Conservation (phyloP, 2,113 vertebrate genomes). For the Ardeotis arabs region DNA sequence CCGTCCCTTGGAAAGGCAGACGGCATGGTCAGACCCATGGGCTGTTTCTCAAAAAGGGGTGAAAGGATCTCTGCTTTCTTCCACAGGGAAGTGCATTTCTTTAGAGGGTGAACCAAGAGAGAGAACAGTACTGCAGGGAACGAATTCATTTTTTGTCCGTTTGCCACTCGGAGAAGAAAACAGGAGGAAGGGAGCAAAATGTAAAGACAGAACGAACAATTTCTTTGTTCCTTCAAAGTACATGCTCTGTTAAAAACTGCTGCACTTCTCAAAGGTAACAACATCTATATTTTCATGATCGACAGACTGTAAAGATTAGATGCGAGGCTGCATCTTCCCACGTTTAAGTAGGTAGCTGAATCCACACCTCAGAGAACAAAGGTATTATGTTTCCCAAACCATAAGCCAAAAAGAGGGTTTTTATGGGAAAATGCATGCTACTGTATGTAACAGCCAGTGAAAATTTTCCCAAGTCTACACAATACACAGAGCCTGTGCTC, state of each 20-base stretch:
- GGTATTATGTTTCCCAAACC: not conserved
- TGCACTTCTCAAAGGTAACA: not conserved
- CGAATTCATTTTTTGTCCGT: not conserved
- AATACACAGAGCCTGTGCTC: not conserved
- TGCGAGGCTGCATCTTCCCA: not conserved
- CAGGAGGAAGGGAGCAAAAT: not conserved
- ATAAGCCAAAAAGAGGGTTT: not conserved
- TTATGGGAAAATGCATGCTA: not conserved
- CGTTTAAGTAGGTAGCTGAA: not conserved
- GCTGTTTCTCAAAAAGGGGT: not conserved
- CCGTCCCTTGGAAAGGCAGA: not conserved
- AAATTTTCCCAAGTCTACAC: not conserved
- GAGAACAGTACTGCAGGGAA: not conserved
- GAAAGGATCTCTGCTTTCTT: not conserved
- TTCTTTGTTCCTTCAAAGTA: not conserved
- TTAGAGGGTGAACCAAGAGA: not conserved
- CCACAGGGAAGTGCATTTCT: not conserved
- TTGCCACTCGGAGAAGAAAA: not conserved
- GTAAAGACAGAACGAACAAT: not conserved
- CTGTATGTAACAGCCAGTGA: not conserved
- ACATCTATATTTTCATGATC: not conserved
- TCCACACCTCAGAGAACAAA: not conserved
- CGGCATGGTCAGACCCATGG: not conserved
- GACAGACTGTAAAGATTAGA: not conserved
- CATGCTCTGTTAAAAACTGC: not conserved